Evolutionary conservation across 2,888 invertebrate species (phyloP), one percentile per base, ranked within the genome.

Genomic region (Choristoneura rosaceana): DNA sequence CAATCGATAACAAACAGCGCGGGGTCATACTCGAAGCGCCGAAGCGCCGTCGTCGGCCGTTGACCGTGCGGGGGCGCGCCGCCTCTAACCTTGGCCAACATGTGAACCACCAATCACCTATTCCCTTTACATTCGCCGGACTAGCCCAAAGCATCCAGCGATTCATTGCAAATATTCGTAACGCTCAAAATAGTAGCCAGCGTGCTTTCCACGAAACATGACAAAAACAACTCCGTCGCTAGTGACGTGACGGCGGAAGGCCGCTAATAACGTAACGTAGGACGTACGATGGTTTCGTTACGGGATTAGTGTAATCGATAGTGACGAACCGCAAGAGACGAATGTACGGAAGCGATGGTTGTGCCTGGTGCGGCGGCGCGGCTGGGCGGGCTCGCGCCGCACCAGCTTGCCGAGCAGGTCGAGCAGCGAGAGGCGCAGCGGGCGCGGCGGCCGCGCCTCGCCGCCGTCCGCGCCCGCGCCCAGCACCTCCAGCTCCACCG

Each of bases 401-500:
- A 95, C 95, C 85, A 96, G 91, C 87, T 96, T 96, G 80, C 95
- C 95, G 79, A 96, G 93, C 82, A 96, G 95, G 76, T 95, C 95
- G 81, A 96, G 94, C 83, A 96, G 94, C 77, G 96, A 96, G 86
- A 96, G 95, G 80, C 96, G 94, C 81, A 96, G 94, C 94, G 96
- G 86, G 95, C 96, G 88, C 96, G 96, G 87, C 95, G 95, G 79
- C 95, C 96, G 96, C 95, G 96, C 75, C 96, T 86, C 96, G 94
- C 88, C 96, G 95, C 96, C 96, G 95, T 96, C 97, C 73, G 96
- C 97, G 78, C 96, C 97, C 73, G 96, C 97, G 78, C 96, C 97
- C 96, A 97, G 97, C 90, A 93, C 87, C 96, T 97, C 95, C 96
- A 96, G 94, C 96, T 97, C 95, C 95, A 96, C 93, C 94, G 96